Base-by-base conservation (phyloP, 2,888 invertebrate genomes). In the Dolichopus griseipennis region DNA sequence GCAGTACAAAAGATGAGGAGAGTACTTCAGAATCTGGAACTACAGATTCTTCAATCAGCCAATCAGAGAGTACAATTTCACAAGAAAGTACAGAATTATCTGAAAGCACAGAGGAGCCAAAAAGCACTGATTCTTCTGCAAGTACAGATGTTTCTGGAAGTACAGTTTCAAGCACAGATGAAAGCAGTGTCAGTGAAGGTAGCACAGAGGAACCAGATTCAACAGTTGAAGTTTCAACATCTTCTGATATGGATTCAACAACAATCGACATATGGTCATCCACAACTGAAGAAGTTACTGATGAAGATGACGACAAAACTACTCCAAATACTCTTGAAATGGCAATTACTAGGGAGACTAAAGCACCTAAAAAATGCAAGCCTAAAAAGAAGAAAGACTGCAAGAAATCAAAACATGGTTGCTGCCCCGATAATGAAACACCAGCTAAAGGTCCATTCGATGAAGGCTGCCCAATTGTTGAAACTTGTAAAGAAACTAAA, bases 371-470 rank as follows among this genome's bases (percentile, higher is more conserved):
- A 76, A 10, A 12, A 18, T 90, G 90, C 76, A 88, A 86, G 73
- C 83, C 84, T 1, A 81, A 79, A 66, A 85, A 76, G 69, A 73
- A 75, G 37, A 76, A 73, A 68, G 78, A 82, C n/a, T 93, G 93
- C 74, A 82, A 82, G 18, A 84, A 83, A 15, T 84, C 88, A 10
- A 80, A 84, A 73, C 93, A 88, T 76, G 95, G 95, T 6, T 96
- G 96, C 77, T 96, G 96, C 76, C 88, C 90, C 37, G 93, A 95
- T 78, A 88, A 87, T 62, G 85, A 86, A 70, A 90, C 90, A 0
- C 77, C 85, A 8, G 95, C 95, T 12, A 83, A 84, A 74, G 96
- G 93, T 75, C 92, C 93, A 15, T 94, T 93, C 73, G 89, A 89
- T 68, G 85, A 88, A 83, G 92, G 90, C 37, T 94, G 94, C 75